phyloP scores from a whole-genome alignment of 2,113 vertebrate genomes.

The Parotia lawesii region DNA sequence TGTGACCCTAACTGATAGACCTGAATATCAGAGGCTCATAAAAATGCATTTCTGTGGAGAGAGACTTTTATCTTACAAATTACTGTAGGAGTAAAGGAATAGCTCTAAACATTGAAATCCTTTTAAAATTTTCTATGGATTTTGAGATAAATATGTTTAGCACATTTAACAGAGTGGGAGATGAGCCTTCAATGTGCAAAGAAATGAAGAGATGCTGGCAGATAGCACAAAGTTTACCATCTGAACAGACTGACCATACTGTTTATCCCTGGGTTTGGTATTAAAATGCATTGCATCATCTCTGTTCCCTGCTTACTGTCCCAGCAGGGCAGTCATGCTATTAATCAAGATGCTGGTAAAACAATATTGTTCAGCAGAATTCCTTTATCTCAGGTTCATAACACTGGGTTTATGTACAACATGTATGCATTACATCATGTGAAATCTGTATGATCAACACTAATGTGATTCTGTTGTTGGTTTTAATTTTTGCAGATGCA shows the following conservation, averaged over 20 bases:
- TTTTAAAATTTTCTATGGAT: constrained; percentile 38
- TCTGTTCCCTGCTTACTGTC: constrained; percentile 50
- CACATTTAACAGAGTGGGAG: constrained; percentile 29
- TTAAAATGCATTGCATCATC: constrained; percentile 43
- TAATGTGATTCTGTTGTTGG: constrained; percentile 31
- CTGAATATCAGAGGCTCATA: constrained; percentile 30
- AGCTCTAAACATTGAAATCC: constrained; percentile 23
- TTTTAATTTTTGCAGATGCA: constrained; percentile 87
- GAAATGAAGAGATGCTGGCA: constrained; percentile 39
- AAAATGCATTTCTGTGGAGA: constrained; percentile 49
- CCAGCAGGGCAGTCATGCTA: constrained; percentile 28
- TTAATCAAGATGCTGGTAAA: constrained; percentile 62
- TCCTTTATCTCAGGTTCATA: constrained; percentile 12
- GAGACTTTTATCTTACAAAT: constrained; percentile 61
- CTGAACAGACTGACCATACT: constrained; percentile 10
- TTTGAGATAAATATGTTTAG: constrained; percentile 47
- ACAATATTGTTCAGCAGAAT: constrained; percentile 29
- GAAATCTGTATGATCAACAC: constrained; percentile 7
- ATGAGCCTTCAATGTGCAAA: constrained; percentile 19
- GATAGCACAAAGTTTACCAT: constrained; percentile 14
- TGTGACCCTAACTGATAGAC: constrained; percentile 38
- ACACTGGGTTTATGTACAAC: not conserved
- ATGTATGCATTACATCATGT: not conserved
- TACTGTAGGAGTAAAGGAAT: constrained; percentile 55
- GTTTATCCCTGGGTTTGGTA: constrained; percentile 41